Evolutionary conservation across 1,140 invertebrate species (phyloP).

Genomic region (Hylyphantes graminicola): DNA sequence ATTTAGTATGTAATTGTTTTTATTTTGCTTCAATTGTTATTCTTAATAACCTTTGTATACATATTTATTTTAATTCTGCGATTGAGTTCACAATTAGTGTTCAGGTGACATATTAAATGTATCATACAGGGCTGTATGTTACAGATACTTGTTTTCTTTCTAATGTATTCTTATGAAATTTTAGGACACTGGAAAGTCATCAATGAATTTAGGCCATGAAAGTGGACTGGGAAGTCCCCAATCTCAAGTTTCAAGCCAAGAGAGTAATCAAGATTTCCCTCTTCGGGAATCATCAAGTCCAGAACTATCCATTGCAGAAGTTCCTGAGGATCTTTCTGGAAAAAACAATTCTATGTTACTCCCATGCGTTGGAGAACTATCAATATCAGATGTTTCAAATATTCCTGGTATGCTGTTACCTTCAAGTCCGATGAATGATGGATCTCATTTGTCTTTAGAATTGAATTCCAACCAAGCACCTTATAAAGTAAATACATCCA

Average conservation of each 20-base stretch:
- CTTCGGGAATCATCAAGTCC: conserved; percentile 34
- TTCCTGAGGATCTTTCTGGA: conserved; percentile 57
- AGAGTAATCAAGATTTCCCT: conserved; percentile 42
- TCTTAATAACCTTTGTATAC: no score
- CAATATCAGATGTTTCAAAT: conserved; percentile 24
- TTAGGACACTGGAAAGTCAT: conserved; percentile 12
- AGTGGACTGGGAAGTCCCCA: conserved; percentile 38
- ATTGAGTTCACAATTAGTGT: no score
- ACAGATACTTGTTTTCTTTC: neutral
- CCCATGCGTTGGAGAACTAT: conserved; percentile 47
- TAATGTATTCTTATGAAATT: neutral
- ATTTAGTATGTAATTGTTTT: no score
- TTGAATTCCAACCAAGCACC: conserved; percentile 15
- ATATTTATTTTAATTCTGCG: no score
- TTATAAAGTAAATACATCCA: conserved; percentile 74
- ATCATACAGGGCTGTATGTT: no score
- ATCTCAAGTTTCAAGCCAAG: conserved; percentile 44
- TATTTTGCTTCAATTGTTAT: no score
- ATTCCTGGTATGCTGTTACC: conserved; percentile 36
- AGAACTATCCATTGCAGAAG: conserved; percentile 36
- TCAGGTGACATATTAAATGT: no score
- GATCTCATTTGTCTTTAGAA: conserved; percentile 18
- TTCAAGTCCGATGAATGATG: neutral
- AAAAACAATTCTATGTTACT: conserved; percentile 50
- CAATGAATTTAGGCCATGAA: conserved; percentile 35